These are phyloP conservation scores for Bubalus kerabau DNA, from an alignment of 2,113 vertebrate species.

Conservation along the genomic window DNA sequence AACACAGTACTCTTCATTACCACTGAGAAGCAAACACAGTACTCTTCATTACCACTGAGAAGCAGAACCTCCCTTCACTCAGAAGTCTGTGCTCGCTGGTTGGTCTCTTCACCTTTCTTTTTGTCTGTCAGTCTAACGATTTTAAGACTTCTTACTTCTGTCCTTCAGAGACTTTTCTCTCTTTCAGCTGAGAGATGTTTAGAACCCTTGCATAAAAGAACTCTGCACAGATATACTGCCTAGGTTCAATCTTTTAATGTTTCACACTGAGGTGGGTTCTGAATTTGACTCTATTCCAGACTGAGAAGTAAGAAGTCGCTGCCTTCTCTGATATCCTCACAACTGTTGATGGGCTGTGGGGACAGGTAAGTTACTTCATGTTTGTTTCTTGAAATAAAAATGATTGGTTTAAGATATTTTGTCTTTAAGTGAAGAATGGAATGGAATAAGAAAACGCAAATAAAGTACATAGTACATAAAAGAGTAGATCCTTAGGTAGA, in stretches of 20 bases:
- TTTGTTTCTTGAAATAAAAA: constrained; percentile 17
- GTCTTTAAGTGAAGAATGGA: neutral
- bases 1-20: neutral
- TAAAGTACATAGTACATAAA: neutral
- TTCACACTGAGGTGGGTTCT: neutral
- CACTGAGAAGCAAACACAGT: neutral
- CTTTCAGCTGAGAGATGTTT: neutral
- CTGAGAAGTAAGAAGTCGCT: neutral
- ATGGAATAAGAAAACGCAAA: neutral
- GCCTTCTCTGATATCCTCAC: neutral
- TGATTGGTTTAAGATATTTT: neutral
- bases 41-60: neutral
- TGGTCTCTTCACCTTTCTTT: neutral
- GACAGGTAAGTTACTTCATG: neutral
- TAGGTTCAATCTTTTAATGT: neutral
- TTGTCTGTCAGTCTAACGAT: neutral
- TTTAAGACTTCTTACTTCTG: neutral
- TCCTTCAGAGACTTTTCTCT: neutral
- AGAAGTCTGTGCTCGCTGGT: neutral
- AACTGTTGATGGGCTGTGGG: neutral
- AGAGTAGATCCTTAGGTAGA: neutral
- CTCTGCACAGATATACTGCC: neutral
- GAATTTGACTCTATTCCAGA: neutral
- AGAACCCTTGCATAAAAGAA: neutral
- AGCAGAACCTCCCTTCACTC: neutral